Conservation (phyloP, 2,888 invertebrate genomes). For the Melanargia galathea region DNA sequence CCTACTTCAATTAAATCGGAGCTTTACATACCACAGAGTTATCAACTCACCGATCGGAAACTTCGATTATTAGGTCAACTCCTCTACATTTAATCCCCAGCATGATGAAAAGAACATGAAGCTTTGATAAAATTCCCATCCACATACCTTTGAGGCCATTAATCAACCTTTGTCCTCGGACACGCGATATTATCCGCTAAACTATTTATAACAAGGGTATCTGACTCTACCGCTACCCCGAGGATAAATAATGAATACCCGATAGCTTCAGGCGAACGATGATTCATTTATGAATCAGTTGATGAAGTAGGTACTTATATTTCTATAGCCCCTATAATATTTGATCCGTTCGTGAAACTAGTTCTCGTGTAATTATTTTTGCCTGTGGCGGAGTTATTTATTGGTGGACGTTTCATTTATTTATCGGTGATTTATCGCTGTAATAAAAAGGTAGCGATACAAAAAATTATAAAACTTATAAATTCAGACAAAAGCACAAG, state of each 20-base stretch:
- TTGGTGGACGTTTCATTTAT: constrained; percentile 10
- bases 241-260: constrained; percentile 30
- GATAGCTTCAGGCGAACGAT: constrained; percentile 24
- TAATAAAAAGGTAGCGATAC: not conserved
- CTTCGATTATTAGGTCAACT: constrained; percentile 8
- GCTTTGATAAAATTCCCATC: constrained; percentile 35
- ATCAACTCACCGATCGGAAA: not conserved
- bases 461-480: not conserved
- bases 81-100: not conserved
- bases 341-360: not conserved
- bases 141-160: constrained; percentile 36
- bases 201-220: constrained; percentile 42
- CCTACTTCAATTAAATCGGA: not conserved
- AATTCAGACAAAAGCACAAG: no score
- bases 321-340: constrained; percentile 1
- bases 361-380: constrained; percentile 6
- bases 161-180: constrained; percentile 44
- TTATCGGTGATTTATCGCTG: constrained; percentile 21
- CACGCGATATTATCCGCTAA: constrained; percentile 39
- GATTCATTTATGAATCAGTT: constrained; percentile 30
- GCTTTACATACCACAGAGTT: not conserved
- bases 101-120: constrained; percentile 6
- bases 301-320: constrained; percentile 25
- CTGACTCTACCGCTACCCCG: constrained; percentile 21
- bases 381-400: constrained; percentile 1